phyloP scores from a whole-genome alignment of 2,797 vertebrate species.

The Psittacula echo region DNA sequence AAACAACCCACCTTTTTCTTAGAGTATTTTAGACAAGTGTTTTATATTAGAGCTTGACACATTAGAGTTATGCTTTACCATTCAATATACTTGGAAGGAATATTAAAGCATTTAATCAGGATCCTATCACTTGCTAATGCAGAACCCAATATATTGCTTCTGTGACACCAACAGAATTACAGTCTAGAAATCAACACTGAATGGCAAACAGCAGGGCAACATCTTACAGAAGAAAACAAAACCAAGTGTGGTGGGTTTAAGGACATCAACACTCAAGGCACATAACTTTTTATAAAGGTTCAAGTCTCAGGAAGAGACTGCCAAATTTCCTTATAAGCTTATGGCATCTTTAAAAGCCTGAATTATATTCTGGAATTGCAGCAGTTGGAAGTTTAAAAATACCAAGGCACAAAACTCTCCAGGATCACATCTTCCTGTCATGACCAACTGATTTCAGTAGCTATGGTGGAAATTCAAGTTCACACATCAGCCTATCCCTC shows the following conservation, averaged over 20 bases:
- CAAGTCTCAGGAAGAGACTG: not conserved
- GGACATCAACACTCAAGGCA: not conserved
- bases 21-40: not conserved
- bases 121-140: not conserved
- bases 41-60: not conserved
- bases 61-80: not conserved
- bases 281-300: not conserved
- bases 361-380: not conserved
- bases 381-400: constrained; percentile 22
- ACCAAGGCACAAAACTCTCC: not conserved
- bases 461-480: constrained; percentile 24
- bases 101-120: not conserved
- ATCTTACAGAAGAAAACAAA: not conserved
- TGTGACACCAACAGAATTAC: not conserved
- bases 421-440: not conserved
- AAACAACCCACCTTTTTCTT: not conserved
- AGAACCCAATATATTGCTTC: not conserved
- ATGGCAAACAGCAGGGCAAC: not conserved
- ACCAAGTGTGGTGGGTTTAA: not conserved
- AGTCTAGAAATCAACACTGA: not conserved
- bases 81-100: not conserved
- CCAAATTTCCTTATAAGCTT: not conserved
- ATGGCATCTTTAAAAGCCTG: not conserved
- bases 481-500: constrained; percentile 1
- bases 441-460: not conserved